Conservation (phyloP, 2,113 vertebrate species). For the Sula dactylatra region DNA sequence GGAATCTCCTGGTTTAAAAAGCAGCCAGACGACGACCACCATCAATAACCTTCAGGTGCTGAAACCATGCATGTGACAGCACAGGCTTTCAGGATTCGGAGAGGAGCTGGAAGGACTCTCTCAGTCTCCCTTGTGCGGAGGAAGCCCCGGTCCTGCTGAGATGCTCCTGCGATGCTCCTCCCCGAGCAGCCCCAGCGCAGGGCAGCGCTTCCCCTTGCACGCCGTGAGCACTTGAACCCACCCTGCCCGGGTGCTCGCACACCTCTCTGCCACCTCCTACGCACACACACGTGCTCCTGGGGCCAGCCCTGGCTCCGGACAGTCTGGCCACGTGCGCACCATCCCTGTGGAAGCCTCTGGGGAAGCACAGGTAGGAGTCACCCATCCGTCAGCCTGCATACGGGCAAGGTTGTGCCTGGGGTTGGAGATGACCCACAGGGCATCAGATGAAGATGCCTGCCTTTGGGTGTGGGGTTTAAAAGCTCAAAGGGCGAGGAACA, state of each 20-base stretch:
- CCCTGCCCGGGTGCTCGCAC: rapidly evolving
- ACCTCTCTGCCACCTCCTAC: not conserved
- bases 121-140: not conserved
- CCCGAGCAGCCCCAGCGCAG: rapidly evolving
- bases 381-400: rapidly evolving
- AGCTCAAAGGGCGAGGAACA: not conserved
- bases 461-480: not conserved
- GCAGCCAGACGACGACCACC: not conserved
- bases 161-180: not conserved
- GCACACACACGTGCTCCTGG: rapidly evolving
- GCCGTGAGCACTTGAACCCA: rapidly evolving
- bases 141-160: not conserved
- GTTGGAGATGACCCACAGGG: not conserved
- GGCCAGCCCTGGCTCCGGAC: not conserved
- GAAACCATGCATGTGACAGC: not conserved
- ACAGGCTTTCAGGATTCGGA: not conserved
- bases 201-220: not conserved
- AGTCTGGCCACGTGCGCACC: not conserved
- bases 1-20: not conserved
- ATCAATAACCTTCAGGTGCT: not conserved
- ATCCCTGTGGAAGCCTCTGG: not conserved
- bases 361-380: not conserved
- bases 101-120: not conserved
- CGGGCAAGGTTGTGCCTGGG: not conserved
- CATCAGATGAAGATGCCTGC: not conserved